Evolutionary conservation across 1,140 invertebrate genomes (phyloP).

Genomic region (Ceratitis capitata): DNA sequence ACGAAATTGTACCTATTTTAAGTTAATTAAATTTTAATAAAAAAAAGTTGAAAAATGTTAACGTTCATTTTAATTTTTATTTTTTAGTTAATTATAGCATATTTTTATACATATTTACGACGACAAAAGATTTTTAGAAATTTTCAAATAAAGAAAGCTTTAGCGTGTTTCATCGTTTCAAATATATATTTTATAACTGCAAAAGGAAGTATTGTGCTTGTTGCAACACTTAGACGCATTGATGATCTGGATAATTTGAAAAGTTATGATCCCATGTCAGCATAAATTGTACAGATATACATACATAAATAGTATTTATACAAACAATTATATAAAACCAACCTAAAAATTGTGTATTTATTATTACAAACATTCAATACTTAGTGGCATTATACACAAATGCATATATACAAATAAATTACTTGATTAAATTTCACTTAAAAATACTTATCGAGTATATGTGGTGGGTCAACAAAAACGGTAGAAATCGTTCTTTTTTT

Average conservation of each 20-base stretch:
- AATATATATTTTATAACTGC: too few relatives aligned
- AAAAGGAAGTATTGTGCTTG: too few relatives aligned
- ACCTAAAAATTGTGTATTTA: too few relatives aligned
- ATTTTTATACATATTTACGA: neutral
- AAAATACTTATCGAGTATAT: too few relatives aligned
- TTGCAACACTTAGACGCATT: too few relatives aligned
- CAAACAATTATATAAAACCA: slow-evolving; percentile 12
- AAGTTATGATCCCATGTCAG: neutral
- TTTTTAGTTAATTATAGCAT: neutral
- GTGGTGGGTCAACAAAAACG: too few relatives aligned
- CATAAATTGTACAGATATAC: neutral
- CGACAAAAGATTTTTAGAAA: neutral
- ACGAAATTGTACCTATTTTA: slow-evolving; percentile 32
- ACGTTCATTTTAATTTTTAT: neutral
- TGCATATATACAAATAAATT: slow-evolving; percentile 40
- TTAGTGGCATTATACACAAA: slow-evolving; percentile 18
- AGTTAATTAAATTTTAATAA: slow-evolving; percentile 8
- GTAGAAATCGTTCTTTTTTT: neutral
- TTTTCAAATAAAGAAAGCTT: too few relatives aligned
- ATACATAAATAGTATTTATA: slow-evolving; percentile 11
- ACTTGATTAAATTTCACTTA: slow-evolving; percentile 19
- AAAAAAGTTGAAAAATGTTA: neutral
- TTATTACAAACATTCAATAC: slow-evolving; percentile 8
- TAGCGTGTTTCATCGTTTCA: too few relatives aligned
- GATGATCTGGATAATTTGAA: neutral